Percentiles rank a stretch among this genome's conserved stretches.
These are phyloP conservation scores for Myotis lucifugus DNA, from an alignment of 2,113 vertebrate species.

Conservation along the genomic window DNA sequence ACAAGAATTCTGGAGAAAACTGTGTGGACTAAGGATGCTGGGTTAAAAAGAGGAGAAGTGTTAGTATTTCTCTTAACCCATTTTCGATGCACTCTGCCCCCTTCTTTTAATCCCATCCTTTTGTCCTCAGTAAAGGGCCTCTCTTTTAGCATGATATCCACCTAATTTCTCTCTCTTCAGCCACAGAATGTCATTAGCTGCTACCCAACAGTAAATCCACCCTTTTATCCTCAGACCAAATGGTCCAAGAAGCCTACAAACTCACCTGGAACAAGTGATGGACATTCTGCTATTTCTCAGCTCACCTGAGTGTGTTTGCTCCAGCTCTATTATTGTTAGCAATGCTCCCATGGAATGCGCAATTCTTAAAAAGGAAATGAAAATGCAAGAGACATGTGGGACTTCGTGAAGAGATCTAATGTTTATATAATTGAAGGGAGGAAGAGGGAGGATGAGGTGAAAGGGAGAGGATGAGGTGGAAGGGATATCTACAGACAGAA, in stretches of 20 bases:
- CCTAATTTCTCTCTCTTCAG: not conserved
- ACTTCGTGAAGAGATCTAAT: not conserved
- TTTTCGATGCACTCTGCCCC: not conserved
- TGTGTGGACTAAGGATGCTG: not conserved
- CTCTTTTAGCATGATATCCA: not conserved
- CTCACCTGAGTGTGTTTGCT: not conserved
- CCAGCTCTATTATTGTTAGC: not conserved
- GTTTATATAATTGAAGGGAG: not conserved
- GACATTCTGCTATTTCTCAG: not conserved
- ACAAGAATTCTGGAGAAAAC: not conserved
- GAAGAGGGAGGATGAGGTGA: not conserved
- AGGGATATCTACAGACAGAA: not conserved
- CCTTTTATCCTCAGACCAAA: not conserved
- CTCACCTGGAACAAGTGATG: not conserved
- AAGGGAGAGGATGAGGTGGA: not conserved
- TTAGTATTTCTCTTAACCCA: not conserved
- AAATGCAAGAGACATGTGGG: not conserved
- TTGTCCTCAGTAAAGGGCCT: not conserved
- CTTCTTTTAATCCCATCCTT: not conserved
- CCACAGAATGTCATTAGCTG: not conserved
- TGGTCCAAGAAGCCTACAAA: not conserved
- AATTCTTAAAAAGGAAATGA: not conserved
- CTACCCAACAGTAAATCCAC: not conserved
- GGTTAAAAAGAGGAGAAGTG: not conserved
- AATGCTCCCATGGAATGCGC: not conserved